Base-by-base conservation (phyloP, 1,140 invertebrate genomes). In the Centruroides sculpturatus region DNA sequence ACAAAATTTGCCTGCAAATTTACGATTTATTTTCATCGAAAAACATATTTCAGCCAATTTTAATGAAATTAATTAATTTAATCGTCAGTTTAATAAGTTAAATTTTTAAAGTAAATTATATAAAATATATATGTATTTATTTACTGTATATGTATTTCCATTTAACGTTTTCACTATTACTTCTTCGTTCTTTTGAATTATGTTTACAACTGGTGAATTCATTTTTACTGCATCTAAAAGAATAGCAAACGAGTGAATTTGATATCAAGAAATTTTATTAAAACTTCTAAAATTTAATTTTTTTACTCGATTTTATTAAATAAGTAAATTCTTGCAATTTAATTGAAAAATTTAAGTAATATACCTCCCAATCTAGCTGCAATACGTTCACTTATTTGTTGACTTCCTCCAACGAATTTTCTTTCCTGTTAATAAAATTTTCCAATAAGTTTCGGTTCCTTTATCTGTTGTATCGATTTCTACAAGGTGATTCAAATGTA, bases 351-450 rank as follows among this genome's bases (percentile, higher is more conserved):
- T 23, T 23, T 23, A 23, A 23, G 23, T 23, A 23, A 23, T 36
- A 34, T 67, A 66, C 61, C 58, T 55, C 69, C 70, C 4, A 76
- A 50, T 13, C 60, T 66, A 57, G 70, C 66, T 5, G 70, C 70
- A 10, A 76, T 69, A 58, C 66, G 65, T 53, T 69, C 61, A 64
- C 71, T 72, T 11, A 76, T 67, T 60, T 76, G 73, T 55, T 71
- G 69, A n/a, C 69, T 70, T 35, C 75, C 75, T 52, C 74, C 74
- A 49, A 69, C 63, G 54, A 75, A 69, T 61, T 76, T 75, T 47
- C 71, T 65, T 60, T 76, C 75, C 70, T 74, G 63, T 9, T n/a
- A 53, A 23, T 5, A 53, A 23, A 5, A 53, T 23, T 34, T 51
- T 51, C 34, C 49, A 51, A 51, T 23, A 2, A 41, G 41, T 41